Evolutionary conservation across 2,888 invertebrate species (phyloP).

Genomic region (Trilocha varians): DNA sequence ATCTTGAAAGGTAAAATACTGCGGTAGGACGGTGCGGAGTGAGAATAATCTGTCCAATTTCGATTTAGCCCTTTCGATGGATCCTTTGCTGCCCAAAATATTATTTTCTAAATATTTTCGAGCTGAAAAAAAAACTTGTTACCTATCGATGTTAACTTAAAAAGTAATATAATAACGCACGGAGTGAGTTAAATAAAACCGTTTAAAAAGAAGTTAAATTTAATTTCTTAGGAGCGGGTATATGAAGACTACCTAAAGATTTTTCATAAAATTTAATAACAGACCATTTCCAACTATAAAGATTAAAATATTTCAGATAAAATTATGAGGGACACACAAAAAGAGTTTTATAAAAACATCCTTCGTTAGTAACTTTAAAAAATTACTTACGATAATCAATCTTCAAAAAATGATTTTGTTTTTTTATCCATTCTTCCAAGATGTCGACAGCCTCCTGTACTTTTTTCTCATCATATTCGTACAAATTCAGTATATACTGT

Average conservation of each 20-base stretch:
- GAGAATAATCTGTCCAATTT: constrained; percentile 31
- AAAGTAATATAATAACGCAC: not conserved
- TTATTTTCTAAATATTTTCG: constrained; percentile 25
- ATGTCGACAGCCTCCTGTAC: constrained; percentile 27
- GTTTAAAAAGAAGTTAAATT: too few species aligned
- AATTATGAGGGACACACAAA: too few species aligned
- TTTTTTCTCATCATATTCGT: constrained; percentile 25
- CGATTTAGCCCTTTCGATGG: constrained; percentile 29
- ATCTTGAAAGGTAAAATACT: constrained; percentile 15
- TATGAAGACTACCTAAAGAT: too few species aligned
- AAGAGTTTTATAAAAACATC: too few species aligned
- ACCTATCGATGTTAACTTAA: too few species aligned
- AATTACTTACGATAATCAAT: constrained; percentile 22
- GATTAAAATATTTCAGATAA: too few species aligned
- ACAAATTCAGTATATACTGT: constrained; percentile 10
- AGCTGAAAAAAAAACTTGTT: constrained; percentile 22
- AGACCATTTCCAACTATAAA: too few species aligned
- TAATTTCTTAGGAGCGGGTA: too few species aligned
- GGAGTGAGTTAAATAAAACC: not conserved
- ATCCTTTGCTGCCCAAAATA: constrained; percentile 29
- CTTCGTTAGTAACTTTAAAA: not conserved
- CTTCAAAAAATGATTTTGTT: constrained; percentile 21
- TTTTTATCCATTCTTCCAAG: constrained; percentile 21
- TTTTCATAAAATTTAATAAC: not conserved
- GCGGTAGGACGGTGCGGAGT: constrained; percentile 21